A percentile compares a stretch with the other conserved stretches of the same genome.
These are phyloP conservation scores for Macrophya alboannulata DNA, from an alignment of 2,888 invertebrate species.

Conservation along the genomic window DNA sequence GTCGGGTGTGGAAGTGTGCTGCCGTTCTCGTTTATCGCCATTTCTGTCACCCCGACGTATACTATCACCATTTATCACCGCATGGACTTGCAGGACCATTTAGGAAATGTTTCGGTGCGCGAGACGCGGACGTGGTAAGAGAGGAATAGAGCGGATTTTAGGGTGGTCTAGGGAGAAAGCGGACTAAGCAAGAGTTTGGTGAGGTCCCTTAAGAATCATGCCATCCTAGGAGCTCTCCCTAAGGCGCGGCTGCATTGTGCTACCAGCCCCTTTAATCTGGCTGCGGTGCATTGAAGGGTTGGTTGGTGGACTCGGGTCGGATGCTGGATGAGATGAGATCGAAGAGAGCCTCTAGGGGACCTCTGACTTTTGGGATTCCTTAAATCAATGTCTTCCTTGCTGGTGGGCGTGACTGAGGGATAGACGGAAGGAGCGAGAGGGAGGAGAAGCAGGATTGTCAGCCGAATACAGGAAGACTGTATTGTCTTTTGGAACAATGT, in stretches of 20 bases:
- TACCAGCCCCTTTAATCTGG: conserved; percentile 54
- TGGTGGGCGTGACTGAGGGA: conserved; percentile 47
- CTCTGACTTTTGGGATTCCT: conserved; percentile 53
- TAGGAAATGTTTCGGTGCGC: conserved; percentile 65
- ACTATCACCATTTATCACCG: conserved; percentile 72
- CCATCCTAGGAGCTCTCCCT: conserved; percentile 16
- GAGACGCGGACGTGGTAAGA: conserved; percentile 41
- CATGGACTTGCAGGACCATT: conserved; percentile 65
- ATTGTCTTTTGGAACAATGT: conserved; percentile 44
- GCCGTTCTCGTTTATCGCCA: conserved; percentile 62
- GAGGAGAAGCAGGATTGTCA: not conserved
- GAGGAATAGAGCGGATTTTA: conserved; percentile 42
- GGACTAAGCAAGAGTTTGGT: conserved; percentile 30
- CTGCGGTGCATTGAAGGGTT: conserved; percentile 55
- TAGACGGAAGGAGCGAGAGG: conserved; percentile 12
- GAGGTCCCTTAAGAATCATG: conserved; percentile 38
- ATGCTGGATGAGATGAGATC: conserved; percentile 50
- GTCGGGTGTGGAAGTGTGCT: conserved; percentile 2
- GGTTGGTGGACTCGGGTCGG: conserved; percentile 27
- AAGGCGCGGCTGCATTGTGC: conserved; percentile 55
- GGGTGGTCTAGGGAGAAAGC: not conserved
- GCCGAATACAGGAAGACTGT: conserved; percentile 33
- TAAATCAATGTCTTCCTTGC: conserved; percentile 50
- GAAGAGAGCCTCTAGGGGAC: conserved; percentile 44
- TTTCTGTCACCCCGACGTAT: conserved; percentile 63